phyloP scores from a whole-genome alignment of 2,888 invertebrate genomes.

The Itoplectis maculator region DNA sequence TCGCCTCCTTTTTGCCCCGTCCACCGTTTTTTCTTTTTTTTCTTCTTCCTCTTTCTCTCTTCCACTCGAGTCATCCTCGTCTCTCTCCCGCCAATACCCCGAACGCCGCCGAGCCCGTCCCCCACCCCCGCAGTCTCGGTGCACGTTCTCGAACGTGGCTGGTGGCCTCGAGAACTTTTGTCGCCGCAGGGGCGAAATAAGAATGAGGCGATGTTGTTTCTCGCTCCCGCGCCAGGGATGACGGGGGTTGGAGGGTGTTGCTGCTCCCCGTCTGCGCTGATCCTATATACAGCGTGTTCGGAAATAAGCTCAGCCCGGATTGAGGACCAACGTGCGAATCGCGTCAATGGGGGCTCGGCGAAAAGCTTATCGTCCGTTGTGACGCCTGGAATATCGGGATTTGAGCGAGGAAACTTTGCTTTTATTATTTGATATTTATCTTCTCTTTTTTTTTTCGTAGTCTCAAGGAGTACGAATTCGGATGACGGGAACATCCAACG shows the following conservation, averaged over 20 bases:
- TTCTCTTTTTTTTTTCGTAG: neutral
- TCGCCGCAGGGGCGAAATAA: conserved; percentile 61
- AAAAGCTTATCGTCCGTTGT: conserved; percentile 29
- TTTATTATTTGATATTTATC: conserved; percentile 28
- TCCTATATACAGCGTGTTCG: neutral
- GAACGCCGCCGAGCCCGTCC: conserved; percentile 5
- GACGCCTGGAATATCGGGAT: conserved; percentile 19
- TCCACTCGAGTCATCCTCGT: conserved; percentile 35
- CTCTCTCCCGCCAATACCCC: conserved; percentile 9
- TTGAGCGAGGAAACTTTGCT: conserved; percentile 13
- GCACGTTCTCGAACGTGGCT: conserved; percentile 43
- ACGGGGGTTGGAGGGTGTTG: too few relatives aligned
- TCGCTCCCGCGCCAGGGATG: neutral
- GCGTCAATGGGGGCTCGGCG: conserved; percentile 32
- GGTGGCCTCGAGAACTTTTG: conserved; percentile 68
- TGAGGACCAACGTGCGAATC: conserved; percentile 33
- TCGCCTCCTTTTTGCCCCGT: conserved; percentile 52
- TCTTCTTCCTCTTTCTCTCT: conserved; percentile 46
- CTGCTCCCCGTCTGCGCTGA: neutral
- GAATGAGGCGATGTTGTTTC: conserved; percentile 40
- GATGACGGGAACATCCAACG: neutral
- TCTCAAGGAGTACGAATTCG: neutral
- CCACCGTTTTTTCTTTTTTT: neutral
- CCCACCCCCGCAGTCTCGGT: conserved; percentile 36
- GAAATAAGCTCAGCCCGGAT: conserved; percentile 27